These are phyloP conservation scores for Acrocephalus kingi DNA, from an alignment of 2,113 vertebrate genomes.

Conservation along the genomic window DNA sequence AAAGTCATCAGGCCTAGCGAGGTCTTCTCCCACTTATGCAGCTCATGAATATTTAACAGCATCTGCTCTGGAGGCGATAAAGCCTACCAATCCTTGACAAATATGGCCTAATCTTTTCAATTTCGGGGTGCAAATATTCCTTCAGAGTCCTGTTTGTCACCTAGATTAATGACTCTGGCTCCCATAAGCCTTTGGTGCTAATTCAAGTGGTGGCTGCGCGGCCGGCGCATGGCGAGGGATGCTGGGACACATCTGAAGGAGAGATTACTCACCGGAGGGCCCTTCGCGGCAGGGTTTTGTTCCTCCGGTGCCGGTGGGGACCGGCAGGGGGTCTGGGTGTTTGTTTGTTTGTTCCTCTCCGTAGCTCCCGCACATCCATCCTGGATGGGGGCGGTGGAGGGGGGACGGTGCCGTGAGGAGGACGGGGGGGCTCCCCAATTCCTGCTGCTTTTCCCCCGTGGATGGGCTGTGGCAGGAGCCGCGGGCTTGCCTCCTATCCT, in stretches of 20 bases:
- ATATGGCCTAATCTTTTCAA: slow-evolving; percentile 99
- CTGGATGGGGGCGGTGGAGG: fast-evolving
- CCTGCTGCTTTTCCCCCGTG: background rate
- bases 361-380: background rate
- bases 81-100: slow-evolving; percentile 99
- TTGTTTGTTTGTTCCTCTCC: background rate
- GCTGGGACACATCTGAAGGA: slow-evolving; percentile 81
- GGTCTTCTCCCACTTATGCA: slow-evolving; percentile 83
- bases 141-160: slow-evolving; percentile 99
- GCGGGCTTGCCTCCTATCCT: fast-evolving
- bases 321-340: background rate
- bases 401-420: fast-evolving
- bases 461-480: fast-evolving
- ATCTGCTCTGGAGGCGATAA: slow-evolving; percentile 90
- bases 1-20: slow-evolving; percentile 80
- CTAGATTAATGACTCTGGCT: slow-evolving; percentile 97
- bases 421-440: fast-evolving
- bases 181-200: slow-evolving; percentile 99
- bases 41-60: slow-evolving; percentile 99
- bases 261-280: slow-evolving; percentile 82
- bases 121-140: slow-evolving; percentile 99
- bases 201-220: slow-evolving; percentile 96
- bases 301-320: background rate
- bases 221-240: slow-evolving; percentile 79
- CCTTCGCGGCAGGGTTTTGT: slow-evolving; percentile 28